Base-by-base conservation (phyloP, 2,888 invertebrate genomes). In the Pheosia gnoma region DNA sequence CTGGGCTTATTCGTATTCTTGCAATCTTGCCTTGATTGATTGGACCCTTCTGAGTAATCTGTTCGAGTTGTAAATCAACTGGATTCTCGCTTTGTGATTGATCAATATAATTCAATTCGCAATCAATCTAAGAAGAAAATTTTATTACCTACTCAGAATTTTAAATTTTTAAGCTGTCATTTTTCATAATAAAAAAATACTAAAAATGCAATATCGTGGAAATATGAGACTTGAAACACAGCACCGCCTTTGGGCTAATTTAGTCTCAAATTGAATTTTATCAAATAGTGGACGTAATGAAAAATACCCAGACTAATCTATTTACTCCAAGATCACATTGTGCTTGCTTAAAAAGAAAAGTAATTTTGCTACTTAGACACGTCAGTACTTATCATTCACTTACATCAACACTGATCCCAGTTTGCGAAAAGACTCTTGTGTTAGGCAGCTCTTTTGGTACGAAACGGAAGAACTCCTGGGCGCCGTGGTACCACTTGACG, bases 381-480 rank as follows among this genome's bases (percentile, higher is more conserved):
- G 1, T 25, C 1, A 25, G 2, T n/a, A n/a, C n/a, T 25, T 25
- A 52, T 11, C 52, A 47, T 53, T 52, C 61, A 95, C 96, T 96
- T 87, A 97, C 97, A 85, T 96, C 96, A 65, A 97, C 96, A 71
- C 91, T 92, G 65, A 94, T 91, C 59, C 95, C 96, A 4, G 96
- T 95, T 73, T 96, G 94, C 4, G 95, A 95, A 84, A 97, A 97
- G 58, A 96, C 95, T 66, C 95, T 94, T 8, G 96, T 96, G 71
- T 96, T 95, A n/a, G 97, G 97, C 72, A 96, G 88, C 82, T 97
- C 97, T 84, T 97, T 97, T n/a, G 97, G 97, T 75, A 97, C 95
- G 84, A 95, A 97, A 73, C 97, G 94, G 91, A 96, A 97, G 94
- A 97, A 97, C 87, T 97, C 97, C 72, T 95, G 94, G 8, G 94